Evolutionary conservation across 92 coral and sea anemone genomes (phyloP).

Genomic region (Porites evermanni): DNA sequence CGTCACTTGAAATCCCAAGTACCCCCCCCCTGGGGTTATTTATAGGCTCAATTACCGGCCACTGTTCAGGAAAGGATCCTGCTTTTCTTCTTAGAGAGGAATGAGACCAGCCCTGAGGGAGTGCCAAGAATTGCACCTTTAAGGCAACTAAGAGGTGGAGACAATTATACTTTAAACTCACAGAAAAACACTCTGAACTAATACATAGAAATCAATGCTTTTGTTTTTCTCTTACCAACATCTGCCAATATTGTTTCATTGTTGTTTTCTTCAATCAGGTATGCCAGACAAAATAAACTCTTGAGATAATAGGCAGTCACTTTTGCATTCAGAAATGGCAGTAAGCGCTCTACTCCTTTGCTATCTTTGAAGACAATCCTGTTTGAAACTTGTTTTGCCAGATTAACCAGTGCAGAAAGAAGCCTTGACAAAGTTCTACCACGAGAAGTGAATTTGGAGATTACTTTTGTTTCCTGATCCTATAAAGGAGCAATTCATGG

Average conservation of each 20-base stretch:
- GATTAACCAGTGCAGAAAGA: constrained; percentile 58
- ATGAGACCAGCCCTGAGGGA: too few species aligned
- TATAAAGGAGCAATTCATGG: background rate
- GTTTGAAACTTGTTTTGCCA: constrained; percentile 65
- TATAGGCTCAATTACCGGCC: too few species aligned
- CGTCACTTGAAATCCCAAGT: too few species aligned
- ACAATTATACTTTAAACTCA: too few species aligned
- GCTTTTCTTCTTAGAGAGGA: too few species aligned
- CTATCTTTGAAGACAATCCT: constrained; percentile 43
- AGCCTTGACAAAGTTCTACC: constrained; percentile 57
- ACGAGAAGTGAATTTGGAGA: constrained; percentile 52
- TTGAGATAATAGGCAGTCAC: constrained; percentile 63
- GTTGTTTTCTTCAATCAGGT: constrained; percentile 62
- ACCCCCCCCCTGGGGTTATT: too few species aligned
- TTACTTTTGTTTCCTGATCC: constrained; percentile 55
- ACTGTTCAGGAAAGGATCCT: too few species aligned
- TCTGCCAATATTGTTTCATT: constrained; percentile 50
- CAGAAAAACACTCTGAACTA: too few species aligned
- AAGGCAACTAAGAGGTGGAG: too few species aligned
- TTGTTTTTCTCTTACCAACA: constrained; percentile 35
- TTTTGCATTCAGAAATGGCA: constrained; percentile 55
- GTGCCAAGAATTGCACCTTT: too few species aligned
- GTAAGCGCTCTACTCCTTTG: constrained; percentile 42
- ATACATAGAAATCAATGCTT: background rate
- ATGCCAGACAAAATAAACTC: constrained; percentile 64